phyloP scores from a whole-genome alignment of 2,797 vertebrate species.

The Xerus rutilus region DNA sequence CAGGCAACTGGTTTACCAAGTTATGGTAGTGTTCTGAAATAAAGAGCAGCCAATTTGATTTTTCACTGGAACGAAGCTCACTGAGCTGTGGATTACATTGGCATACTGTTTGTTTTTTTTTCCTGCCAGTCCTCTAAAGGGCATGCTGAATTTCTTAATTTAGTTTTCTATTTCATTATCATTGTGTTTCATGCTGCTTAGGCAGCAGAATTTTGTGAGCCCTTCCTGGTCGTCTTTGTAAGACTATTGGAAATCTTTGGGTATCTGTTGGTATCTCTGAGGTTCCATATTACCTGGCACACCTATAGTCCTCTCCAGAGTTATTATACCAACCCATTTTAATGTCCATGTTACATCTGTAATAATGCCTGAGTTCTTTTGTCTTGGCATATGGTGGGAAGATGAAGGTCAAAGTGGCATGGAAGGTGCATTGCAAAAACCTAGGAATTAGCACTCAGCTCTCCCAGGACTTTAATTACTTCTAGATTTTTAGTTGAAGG shows the following conservation, averaged over 20 bases:
- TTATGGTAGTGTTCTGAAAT: not conserved
- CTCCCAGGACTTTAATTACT: not conserved
- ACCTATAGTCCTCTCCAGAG: not conserved
- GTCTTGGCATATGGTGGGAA: not conserved
- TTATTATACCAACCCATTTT: not conserved
- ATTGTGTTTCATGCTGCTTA: not conserved
- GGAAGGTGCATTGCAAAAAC: not conserved
- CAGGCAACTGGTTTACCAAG: not conserved
- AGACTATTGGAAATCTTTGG: not conserved
- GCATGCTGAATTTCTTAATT: constrained; percentile 3
- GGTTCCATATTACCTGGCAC: not conserved
- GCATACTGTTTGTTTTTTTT: not conserved
- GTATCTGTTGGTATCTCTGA: not conserved
- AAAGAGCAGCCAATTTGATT: not conserved
- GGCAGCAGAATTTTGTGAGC: not conserved
- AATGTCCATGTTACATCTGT: not conserved
- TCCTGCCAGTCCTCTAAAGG: not conserved
- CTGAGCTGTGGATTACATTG: not conserved
- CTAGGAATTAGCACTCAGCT: not conserved
- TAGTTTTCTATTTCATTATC: not conserved
- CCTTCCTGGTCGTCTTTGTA: not conserved
- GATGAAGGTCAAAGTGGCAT: not conserved
- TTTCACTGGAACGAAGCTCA: not conserved
- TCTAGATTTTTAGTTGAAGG: not conserved
- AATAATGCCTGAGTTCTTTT: not conserved